Evolutionary conservation across 2,888 invertebrate species (phyloP).

Genomic region (Pristionchus fissidentatus): DNA sequence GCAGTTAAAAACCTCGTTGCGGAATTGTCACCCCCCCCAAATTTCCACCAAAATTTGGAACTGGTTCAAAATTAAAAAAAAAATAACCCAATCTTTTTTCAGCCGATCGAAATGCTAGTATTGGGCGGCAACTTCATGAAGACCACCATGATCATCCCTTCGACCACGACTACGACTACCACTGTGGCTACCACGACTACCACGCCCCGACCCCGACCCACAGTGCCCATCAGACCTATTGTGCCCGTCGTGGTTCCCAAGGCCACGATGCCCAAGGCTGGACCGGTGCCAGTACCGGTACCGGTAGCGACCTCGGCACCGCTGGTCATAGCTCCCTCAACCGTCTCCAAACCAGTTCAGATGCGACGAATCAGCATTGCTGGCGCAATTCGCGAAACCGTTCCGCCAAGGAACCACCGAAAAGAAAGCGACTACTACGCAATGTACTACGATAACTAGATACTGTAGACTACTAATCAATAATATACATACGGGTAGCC

Average conservation of each 20-base stretch:
- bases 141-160: background rate
- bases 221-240: background rate
- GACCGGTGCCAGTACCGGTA: background rate
- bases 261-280: background rate
- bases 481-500: constrained; percentile 16
- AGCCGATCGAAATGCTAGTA: constrained; percentile 12
- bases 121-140: constrained; percentile 34
- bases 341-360: background rate
- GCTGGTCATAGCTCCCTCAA: background rate
- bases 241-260: background rate
- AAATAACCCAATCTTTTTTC: too few relatives aligned
- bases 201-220: constrained; percentile 3
- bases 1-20: too few relatives aligned
- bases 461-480: background rate
- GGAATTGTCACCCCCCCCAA: too few relatives aligned
- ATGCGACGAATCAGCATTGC: constrained; percentile 29
- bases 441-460: constrained; percentile 70
- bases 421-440: constrained; percentile 73
- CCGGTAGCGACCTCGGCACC: background rate
- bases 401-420: constrained; percentile 65
- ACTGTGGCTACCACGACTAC: constrained; percentile 44
- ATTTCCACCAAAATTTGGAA: too few relatives aligned
- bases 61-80: too few relatives aligned
- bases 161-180: constrained; percentile 13
- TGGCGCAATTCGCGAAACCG: background rate